phyloP scores from a whole-genome alignment of 2,113 vertebrate genomes.

The Apodemus speciosus region DNA sequence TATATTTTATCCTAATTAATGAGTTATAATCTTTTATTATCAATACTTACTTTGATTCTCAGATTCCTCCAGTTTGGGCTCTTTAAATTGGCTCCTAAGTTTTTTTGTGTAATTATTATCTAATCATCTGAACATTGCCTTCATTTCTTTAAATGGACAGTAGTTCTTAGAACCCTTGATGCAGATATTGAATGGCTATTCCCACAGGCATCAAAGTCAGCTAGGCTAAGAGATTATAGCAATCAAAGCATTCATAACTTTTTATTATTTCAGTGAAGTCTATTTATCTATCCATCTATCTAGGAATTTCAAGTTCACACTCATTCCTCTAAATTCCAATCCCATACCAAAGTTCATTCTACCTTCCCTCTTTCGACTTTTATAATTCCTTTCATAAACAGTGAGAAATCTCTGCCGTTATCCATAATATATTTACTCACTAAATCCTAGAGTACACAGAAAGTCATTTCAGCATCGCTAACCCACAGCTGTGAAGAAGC shows the following conservation, averaged over 20 bases:
- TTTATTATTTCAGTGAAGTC: neutral
- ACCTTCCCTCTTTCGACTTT: neutral
- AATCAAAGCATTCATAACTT: neutral
- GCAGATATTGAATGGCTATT: neutral
- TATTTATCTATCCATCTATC: neutral
- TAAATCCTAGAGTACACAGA: slow-evolving; percentile 5
- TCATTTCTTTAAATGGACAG: slow-evolving; percentile 20
- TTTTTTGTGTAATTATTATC: slow-evolving; percentile 9
- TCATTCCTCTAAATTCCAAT: neutral
- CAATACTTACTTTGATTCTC: slow-evolving; percentile 30
- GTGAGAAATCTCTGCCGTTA: slow-evolving; percentile 21
- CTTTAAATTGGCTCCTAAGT: neutral
- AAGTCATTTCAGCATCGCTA: slow-evolving; percentile 51
- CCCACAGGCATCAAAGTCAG: neutral
- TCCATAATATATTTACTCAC: neutral
- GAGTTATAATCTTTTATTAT: slow-evolving; percentile 25
- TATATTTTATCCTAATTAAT: neutral
- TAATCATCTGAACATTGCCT: slow-evolving; percentile 4
- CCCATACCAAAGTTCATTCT: neutral
- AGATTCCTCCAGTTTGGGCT: neutral
- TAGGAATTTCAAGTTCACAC: neutral
- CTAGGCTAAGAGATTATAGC: neutral
- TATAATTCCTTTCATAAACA: slow-evolving; percentile 16
- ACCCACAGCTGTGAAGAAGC: neutral
- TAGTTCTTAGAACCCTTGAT: neutral